Base-by-base conservation (phyloP, 2,797 vertebrate genomes). In the Apogon talboti region DNA sequence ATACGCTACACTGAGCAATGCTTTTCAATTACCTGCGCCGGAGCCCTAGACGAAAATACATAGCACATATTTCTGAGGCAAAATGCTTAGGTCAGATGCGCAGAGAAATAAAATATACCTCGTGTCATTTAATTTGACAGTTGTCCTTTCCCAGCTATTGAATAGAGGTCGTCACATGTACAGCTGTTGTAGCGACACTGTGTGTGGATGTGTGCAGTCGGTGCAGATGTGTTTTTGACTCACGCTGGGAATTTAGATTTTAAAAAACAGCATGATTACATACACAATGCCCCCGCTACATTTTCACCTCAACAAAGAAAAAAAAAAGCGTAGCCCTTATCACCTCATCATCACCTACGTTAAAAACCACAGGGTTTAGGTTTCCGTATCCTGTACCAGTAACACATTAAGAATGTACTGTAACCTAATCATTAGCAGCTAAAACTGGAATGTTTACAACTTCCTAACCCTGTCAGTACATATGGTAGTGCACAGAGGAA, bases 1-100 rank as follows among this genome's bases (percentile, higher is more conserved):
- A 79, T 89, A 91, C 83, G 88, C 91, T 91, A 92, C 91, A 89
- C 90, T 89, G 91, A 92, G 92, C 91, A 91, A 92, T 91, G 92
- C 91, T 92, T 93, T 93, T 93, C 92, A 93, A 93, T 94, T 93
- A 93, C 91, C 90, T 81, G 77, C 67, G 67, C 80, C 21, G 58
- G 74, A 85, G 84, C 76, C 51, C 65, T 21, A 52, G 72, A 84
- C 76, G 76, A 88, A 92, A 91, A 91, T 71, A 85, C 83, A 82
- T 70, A 45, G 76, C 79, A 82, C 79, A 90, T 88, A 89, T 89
- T 92, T 91, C 86, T 82, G 66, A 85, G 65, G 84, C 78, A 91
- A 90, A 93, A 92, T 81, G 87, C 89, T 89, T 89, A 86, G 91
- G 91, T 92, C 90, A 93, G 92, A 91, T 53, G 55, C 72, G 55